phyloP scores from a whole-genome alignment of 1,140 invertebrate species.

The Aphelenchoides avenae region DNA sequence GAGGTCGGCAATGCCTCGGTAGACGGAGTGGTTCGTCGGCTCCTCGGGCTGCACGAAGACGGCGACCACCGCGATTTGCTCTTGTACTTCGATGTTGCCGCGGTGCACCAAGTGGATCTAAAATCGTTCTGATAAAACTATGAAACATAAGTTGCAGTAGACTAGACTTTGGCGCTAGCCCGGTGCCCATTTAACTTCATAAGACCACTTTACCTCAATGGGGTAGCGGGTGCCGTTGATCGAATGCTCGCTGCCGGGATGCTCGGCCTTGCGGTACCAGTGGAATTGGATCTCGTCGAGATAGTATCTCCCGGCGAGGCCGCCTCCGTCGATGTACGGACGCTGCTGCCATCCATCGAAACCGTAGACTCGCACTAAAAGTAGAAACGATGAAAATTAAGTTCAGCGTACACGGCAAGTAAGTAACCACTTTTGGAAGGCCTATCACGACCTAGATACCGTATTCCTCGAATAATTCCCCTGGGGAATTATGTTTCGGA shows the following conservation, averaged over 20 bases:
- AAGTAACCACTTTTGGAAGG: too few species aligned
- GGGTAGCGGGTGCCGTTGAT: constrained; percentile 68
- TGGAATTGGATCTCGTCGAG: constrained; percentile 79
- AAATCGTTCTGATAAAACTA: constrained; percentile 40
- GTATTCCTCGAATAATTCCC: too few species aligned
- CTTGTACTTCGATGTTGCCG: constrained; percentile 27
- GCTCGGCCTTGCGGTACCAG: constrained; percentile 74
- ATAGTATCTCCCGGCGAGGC: constrained; percentile 69
- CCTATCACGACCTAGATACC: too few species aligned
- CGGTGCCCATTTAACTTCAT: constrained; percentile 54
- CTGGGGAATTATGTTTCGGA: too few species aligned
- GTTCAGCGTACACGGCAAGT: too few species aligned
- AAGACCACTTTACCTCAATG: constrained; percentile 39
- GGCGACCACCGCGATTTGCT: constrained; percentile 47
- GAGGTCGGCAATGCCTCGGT: too few species aligned
- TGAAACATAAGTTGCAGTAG: constrained; percentile 60
- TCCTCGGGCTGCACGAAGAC: constrained; percentile 37
- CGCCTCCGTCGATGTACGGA: constrained; percentile 64
- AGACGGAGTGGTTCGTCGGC: too few species aligned
- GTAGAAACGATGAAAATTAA: too few species aligned
- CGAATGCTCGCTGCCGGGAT: constrained; percentile 80
- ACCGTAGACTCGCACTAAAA: constrained; percentile 16
- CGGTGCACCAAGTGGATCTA: constrained; percentile 33
- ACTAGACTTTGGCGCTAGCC: constrained; percentile 57
- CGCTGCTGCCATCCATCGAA: constrained; percentile 31